phyloP scores from a whole-genome alignment of 2,113 vertebrate genomes.

The Pluvialis apricaria region DNA sequence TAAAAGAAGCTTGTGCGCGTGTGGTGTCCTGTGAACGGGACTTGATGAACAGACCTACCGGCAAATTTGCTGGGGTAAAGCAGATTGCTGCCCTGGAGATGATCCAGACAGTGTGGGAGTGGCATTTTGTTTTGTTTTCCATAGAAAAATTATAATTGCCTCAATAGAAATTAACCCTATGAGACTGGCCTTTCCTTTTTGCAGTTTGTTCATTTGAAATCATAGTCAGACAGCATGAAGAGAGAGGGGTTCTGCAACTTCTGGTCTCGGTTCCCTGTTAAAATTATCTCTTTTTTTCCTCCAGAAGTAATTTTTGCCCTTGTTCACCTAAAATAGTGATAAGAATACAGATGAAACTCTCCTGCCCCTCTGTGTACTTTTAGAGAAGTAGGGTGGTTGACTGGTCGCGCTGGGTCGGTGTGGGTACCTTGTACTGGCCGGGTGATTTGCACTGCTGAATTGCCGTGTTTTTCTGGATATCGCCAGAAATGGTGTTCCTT shows the following conservation, averaged over 20 bases:
- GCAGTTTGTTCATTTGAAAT: not conserved
- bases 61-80: not conserved
- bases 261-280: not conserved
- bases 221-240: not conserved
- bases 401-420: rapidly evolving
- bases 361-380: not conserved
- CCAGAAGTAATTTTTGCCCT: not conserved
- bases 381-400: not conserved
- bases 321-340: not conserved
- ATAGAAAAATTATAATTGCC: not conserved
- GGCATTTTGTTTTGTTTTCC: not conserved
- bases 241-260: not conserved
- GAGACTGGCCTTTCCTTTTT: not conserved
- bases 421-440: no score
- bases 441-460: not conserved
- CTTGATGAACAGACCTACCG: not conserved
- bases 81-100: not conserved
- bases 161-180: not conserved
- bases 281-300: not conserved
- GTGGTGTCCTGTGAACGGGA: not conserved
- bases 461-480: not conserved
- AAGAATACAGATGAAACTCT: not conserved
- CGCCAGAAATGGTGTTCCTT: not conserved
- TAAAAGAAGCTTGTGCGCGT: not conserved
- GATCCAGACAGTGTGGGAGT: not conserved